phyloP scores from a whole-genome alignment of 2,113 vertebrate genomes.

The Azemiops feae region DNA sequence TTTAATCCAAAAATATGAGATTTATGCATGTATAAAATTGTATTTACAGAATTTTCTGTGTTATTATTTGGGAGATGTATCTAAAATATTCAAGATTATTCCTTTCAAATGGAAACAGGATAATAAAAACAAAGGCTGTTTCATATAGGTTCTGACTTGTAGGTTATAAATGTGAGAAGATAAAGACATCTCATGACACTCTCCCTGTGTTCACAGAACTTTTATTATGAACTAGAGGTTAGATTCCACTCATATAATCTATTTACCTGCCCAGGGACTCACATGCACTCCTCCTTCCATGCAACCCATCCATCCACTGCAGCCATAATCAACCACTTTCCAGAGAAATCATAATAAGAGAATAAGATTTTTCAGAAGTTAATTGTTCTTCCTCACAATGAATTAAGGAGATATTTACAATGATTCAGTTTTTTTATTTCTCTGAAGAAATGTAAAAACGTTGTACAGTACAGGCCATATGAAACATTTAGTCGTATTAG shows the following conservation, averaged over 20 bases:
- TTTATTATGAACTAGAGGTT: not conserved
- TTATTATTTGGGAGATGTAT: not conserved
- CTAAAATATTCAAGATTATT: not conserved
- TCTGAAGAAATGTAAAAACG: not conserved
- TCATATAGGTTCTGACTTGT: not conserved
- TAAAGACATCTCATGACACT: not conserved
- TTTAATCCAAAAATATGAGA: not conserved
- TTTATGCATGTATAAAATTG: not conserved
- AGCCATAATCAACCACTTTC: not conserved
- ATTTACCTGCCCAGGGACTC: not conserved
- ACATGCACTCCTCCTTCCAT: not conserved
- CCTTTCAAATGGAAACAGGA: not conserved
- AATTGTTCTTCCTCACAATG: not conserved
- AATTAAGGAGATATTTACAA: not conserved
- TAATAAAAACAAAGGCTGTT: not conserved
- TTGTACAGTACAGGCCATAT: not conserved
- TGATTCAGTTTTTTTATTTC: not conserved
- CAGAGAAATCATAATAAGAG: not conserved
- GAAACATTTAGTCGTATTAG: not conserved
- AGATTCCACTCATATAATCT: not conserved
- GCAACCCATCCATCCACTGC: not conserved
- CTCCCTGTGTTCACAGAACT: not conserved
- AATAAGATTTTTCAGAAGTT: not conserved
- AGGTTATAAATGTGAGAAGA: not conserved
- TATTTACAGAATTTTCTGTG: not conserved